phyloP scores from a whole-genome alignment of 1,140 invertebrate species.

The Drosophila carrolli region DNA sequence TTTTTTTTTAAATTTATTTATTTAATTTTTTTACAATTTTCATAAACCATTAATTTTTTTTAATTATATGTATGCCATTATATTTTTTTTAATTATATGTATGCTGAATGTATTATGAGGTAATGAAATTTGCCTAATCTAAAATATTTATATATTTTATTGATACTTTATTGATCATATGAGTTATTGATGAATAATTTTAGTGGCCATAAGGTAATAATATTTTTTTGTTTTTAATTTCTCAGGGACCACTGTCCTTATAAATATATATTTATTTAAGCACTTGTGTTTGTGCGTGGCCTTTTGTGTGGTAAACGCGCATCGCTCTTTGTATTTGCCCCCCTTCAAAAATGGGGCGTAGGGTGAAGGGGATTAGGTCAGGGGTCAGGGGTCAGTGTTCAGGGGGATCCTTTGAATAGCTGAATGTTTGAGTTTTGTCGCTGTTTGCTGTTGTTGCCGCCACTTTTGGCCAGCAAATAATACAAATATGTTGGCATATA shows the following conservation, averaged over 20 bases:
- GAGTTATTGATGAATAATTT: no score
- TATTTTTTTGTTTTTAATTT: neutral
- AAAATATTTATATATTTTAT: no score
- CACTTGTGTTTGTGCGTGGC: conserved; percentile 49
- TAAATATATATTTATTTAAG: conserved; percentile 18
- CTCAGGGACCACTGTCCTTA: conserved; percentile 6
- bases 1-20: no score
- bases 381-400: conserved; percentile 43
- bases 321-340: conserved; percentile 66
- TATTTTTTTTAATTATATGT: no score
- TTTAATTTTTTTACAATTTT: no score
- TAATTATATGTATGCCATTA: no score
- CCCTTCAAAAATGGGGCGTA: conserved; percentile 3
- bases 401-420: conserved; percentile 58
- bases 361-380: conserved; percentile 26
- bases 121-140: no score
- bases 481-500: conserved; percentile 68
- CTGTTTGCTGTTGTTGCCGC: conserved; percentile 45
- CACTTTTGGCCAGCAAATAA: conserved; percentile 54
- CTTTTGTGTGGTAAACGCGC: conserved; percentile 73
- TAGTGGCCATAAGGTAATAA: no score
- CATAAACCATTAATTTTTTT: no score
- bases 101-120: no score
- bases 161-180: neutral
- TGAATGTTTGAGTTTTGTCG: conserved; percentile 56